A percentile compares a stretch with the other conserved stretches of the same genome.
Conservation (phyloP, 2,888 invertebrate genomes). For the Lottia gigantea region DNA sequence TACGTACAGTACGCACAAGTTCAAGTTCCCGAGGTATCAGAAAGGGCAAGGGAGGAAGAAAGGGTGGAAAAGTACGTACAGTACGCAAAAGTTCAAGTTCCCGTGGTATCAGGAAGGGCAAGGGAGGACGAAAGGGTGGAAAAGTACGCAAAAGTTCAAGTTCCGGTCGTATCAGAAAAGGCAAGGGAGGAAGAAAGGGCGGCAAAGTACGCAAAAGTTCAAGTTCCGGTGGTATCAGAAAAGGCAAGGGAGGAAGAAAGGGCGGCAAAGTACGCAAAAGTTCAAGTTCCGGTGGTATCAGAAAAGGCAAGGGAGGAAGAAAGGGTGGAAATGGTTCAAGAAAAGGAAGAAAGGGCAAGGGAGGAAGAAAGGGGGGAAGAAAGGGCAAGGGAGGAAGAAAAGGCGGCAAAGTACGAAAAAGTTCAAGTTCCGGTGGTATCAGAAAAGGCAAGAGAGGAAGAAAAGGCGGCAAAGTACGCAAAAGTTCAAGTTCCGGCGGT, state of each 20-base stretch:
- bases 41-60: not conserved
- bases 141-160: not conserved
- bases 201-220: not conserved
- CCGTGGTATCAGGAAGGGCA: not conserved
- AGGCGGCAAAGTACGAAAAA: not conserved
- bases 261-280: not conserved
- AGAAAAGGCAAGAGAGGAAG: not conserved
- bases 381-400: not conserved
- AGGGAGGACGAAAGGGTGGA: not conserved
- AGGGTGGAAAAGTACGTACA: not conserved
- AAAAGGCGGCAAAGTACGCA: not conserved
- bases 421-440: not conserved
- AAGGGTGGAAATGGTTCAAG: not conserved
- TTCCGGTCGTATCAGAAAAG: not conserved
- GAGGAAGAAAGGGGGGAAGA: not conserved
- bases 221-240: too few species aligned
- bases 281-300: not conserved
- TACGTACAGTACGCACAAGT: too few species aligned
- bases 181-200: not conserved
- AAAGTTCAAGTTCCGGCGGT: not conserved
- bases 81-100: not conserved
- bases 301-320: not conserved
- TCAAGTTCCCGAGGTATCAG: not conserved
- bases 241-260: too few species aligned
- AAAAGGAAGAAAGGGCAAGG: not conserved